A percentile compares a stretch with the other conserved stretches of the same genome.
Conservation (phyloP, 2,888 invertebrate genomes). For the Watsonalla binaria region DNA sequence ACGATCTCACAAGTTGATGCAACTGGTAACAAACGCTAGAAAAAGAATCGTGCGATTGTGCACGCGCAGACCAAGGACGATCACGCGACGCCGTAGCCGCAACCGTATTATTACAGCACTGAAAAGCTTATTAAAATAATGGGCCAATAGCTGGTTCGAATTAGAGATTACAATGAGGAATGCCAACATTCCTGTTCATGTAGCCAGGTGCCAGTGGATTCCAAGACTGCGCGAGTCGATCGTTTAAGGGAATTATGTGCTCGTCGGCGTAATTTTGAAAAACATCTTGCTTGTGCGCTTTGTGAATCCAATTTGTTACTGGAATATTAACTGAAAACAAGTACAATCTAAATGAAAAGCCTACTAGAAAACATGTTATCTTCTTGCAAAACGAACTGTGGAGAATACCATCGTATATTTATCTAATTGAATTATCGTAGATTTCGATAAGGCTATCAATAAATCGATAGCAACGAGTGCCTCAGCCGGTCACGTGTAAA, state of each 20-base stretch:
- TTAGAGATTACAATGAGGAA: slow-evolving; percentile 55
- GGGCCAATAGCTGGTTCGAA: slow-evolving; percentile 36
- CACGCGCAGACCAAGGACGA: slow-evolving; percentile 61
- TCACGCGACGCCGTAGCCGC: slow-evolving; percentile 40
- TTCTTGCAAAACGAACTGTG: neutral
- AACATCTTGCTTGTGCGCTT: slow-evolving; percentile 1
- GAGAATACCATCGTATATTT: slow-evolving; percentile 5
- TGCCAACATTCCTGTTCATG: slow-evolving; percentile 47
- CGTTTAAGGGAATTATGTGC: slow-evolving; percentile 28
- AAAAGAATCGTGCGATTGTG: slow-evolving; percentile 53
- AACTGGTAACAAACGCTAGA: slow-evolving; percentile 22
- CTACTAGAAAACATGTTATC: neutral
- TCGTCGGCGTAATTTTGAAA: slow-evolving; percentile 5
- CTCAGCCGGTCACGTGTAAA: slow-evolving; percentile 10
- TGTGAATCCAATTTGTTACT: neutral
- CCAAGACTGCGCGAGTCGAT: slow-evolving; percentile 15
- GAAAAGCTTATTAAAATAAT: slow-evolving; percentile 63
- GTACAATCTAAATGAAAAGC: neutral
- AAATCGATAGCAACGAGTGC: slow-evolving; percentile 37
- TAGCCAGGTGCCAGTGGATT: slow-evolving; percentile 34
- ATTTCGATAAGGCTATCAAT: slow-evolving; percentile 27
- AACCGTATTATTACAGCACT: slow-evolving; percentile 37
- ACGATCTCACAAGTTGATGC: slow-evolving; percentile 35
- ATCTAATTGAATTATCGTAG: slow-evolving; percentile 19
- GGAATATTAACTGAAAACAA: neutral